Evolutionary conservation across 2,888 invertebrate genomes (phyloP).

Genomic region (Creontiades dilutus): DNA sequence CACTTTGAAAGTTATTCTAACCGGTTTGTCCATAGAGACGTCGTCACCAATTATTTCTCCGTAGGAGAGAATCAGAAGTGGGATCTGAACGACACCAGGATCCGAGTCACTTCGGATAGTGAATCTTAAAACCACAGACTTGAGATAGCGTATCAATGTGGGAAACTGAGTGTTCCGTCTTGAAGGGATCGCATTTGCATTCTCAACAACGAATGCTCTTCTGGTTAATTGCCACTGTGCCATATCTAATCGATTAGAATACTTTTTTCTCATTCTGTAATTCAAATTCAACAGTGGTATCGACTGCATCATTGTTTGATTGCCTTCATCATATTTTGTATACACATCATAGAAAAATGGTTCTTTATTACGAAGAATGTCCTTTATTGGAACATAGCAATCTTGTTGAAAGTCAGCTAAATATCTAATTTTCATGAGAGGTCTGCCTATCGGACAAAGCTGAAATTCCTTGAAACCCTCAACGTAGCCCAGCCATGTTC

Average conservation of each 20-base stretch:
- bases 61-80: conserved; percentile 82
- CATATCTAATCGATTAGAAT: conserved; percentile 79
- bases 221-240: conserved; percentile 84
- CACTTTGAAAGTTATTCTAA: conserved; percentile 78
- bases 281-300: conserved; percentile 82
- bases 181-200: conserved; percentile 76
- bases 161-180: conserved; percentile 55
- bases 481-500: conserved; percentile 78
- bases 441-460: conserved; percentile 77
- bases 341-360: conserved; percentile 81
- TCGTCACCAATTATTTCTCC: conserved; percentile 79
- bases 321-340: conserved; percentile 79
- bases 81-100: conserved; percentile 82
- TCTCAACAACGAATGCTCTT: conserved; percentile 85
- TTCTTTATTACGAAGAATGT: conserved; percentile 78
- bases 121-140: conserved; percentile 77
- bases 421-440: conserved; percentile 57
- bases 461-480: conserved; percentile 77
- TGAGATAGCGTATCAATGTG: conserved; percentile 79
- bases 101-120: conserved; percentile 65
- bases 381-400: conserved; percentile 76
- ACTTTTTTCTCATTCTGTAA: conserved; percentile 78
- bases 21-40: conserved; percentile 78
- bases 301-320: conserved; percentile 79
- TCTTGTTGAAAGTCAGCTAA: conserved; percentile 66